phyloP scores from a whole-genome alignment of 2,888 invertebrate genomes.

The Euplagia quadripunctaria region DNA sequence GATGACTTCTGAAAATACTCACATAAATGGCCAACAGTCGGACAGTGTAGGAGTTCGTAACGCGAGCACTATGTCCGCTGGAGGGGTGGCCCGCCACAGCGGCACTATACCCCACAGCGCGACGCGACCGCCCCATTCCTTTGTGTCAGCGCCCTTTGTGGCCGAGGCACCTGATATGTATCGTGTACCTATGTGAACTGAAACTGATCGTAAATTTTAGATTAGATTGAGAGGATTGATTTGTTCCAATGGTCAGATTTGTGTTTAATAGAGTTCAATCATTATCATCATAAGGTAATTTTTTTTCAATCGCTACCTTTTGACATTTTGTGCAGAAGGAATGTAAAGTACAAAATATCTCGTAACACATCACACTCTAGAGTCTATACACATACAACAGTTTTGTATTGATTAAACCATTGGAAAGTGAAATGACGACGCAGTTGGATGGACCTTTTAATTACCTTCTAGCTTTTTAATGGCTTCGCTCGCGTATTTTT shows the following conservation, averaged over 20 bases:
- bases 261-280: too few relatives aligned
- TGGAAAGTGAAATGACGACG: too few relatives aligned
- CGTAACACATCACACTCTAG: background rate
- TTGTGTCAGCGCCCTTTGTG: constrained; percentile 66
- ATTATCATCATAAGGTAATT: too few relatives aligned
- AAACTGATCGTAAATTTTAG: constrained; percentile 19
- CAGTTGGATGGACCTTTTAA: too few relatives aligned
- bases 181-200: constrained; percentile 43
- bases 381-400: background rate
- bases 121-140: constrained; percentile 73
- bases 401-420: too few relatives aligned
- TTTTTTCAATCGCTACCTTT: background rate
- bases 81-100: constrained; percentile 72
- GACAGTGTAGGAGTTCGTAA: constrained; percentile 73
- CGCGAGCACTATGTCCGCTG: constrained; percentile 75
- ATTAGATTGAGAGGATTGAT: constrained; percentile 5
- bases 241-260: background rate
- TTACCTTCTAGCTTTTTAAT: too few relatives aligned
- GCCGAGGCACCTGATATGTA: constrained; percentile 64
- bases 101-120: constrained; percentile 79
- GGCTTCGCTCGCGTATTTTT: too few relatives aligned
- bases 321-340: background rate
- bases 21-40: constrained; percentile 84
- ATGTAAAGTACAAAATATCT: background rate
- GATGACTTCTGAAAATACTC: constrained; percentile 34